These are phyloP conservation scores for Glomeris marginata DNA, from an alignment of 2,888 invertebrate genomes.

Conservation along the genomic window DNA sequence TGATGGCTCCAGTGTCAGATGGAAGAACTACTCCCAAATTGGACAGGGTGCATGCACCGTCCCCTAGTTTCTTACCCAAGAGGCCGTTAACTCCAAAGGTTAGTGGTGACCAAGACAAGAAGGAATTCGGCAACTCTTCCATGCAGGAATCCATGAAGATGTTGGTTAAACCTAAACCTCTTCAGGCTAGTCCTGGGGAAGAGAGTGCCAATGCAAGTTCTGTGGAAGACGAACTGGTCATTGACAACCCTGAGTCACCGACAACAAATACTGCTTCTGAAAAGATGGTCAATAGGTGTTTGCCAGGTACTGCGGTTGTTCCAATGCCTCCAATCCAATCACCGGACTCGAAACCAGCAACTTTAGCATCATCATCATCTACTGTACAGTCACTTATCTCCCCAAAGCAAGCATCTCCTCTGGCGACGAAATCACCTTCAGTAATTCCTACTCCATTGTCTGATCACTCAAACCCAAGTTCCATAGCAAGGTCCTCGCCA, in stretches of 20 bases:
- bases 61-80: conserved; percentile 6
- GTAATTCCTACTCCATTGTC: conserved; percentile 46
- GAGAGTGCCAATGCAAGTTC: conserved; percentile 20
- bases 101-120: conserved; percentile 5
- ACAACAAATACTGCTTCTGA: conserved; percentile 14
- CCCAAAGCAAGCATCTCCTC: conserved; percentile 17
- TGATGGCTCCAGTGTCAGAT: not conserved
- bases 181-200: conserved; percentile 9
- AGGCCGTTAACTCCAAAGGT: conserved; percentile 10
- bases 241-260: conserved; percentile 26
- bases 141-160: too few species aligned
- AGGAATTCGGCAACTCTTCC: conserved; percentile 8
- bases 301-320: too few species aligned
- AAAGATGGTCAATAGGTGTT: not conserved
- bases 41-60: not conserved
- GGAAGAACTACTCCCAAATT: conserved; percentile 13
- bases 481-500: conserved; percentile 39
- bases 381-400: conserved; percentile 18
- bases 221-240: conserved; percentile 29
- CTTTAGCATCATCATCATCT: conserved; percentile 28
- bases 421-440: conserved; percentile 18
- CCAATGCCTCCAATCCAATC: not conserved
- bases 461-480: conserved; percentile 29
- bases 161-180: too few species aligned
- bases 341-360: conserved; percentile 3